Percentiles rank a stretch among this genome's conserved stretches.
phyloP scores from a whole-genome alignment of 2,888 invertebrate species.

The Eustalomyia histrio region DNA sequence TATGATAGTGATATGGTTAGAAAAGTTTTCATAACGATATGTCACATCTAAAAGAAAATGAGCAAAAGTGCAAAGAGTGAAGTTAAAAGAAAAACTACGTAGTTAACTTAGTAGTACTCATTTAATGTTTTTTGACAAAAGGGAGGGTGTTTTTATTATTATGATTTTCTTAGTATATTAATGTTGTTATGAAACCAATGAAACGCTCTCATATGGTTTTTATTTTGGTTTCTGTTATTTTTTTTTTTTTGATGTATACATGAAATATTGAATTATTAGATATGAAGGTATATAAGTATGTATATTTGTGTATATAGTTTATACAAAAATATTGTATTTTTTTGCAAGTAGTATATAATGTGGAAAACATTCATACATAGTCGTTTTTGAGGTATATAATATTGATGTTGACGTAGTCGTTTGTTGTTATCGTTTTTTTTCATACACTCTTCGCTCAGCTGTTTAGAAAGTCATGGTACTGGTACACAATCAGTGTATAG shows the following conservation, averaged over 20 bases:
- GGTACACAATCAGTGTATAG: conserved; percentile 55
- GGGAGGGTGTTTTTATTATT: conserved; percentile 27
- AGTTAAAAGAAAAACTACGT: conserved; percentile 53
- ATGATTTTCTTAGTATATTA: conserved; percentile 19
- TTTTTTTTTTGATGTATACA: not conserved
- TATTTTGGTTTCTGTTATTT: conserved; percentile 16
- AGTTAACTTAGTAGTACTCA: conserved; percentile 24
- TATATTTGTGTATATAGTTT: not conserved
- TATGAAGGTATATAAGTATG: conserved; percentile 11
- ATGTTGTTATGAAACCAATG: conserved; percentile 47
- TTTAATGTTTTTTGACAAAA: conserved; percentile 27
- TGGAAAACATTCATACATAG: not conserved
- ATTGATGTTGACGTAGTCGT: conserved; percentile 47
- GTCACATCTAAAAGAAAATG: conserved; percentile 1
- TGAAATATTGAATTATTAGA: conserved; percentile 12
- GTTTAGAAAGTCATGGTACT: conserved; percentile 68
- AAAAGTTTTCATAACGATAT: conserved; percentile 14
- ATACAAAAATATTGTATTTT: not conserved
- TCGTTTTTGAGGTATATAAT: conserved; percentile 10
- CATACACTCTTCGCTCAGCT: conserved; percentile 67
- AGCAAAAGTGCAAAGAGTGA: conserved; percentile 15
- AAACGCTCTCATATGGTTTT: conserved; percentile 50
- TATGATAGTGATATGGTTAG: not conserved
- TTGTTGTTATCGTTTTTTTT: conserved; percentile 34
- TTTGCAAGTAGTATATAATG: not conserved